Evolutionary conservation across 2,113 vertebrate genomes (phyloP), one percentile per base, ranked within the genome.

Genomic region (Sebastes schlegelii): DNA sequence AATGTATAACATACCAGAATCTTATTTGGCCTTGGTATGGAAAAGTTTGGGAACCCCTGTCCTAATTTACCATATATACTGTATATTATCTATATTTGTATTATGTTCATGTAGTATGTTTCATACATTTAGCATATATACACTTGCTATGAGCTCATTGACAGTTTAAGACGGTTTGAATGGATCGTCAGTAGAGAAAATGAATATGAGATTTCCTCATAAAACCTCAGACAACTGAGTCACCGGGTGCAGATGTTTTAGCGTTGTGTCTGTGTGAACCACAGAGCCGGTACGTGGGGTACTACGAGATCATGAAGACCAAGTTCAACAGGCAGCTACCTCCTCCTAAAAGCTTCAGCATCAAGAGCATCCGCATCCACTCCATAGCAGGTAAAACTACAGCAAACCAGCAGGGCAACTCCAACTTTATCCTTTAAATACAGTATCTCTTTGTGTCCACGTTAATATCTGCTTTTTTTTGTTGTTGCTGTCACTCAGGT

Each of bases 241-340:
- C 7, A 51, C 2, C 17, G 10, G 5, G 8, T 48, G 9, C 45
- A 43, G 12, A 52, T 51, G 21, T 43, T 46, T 8, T 45, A 48
- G 34, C 3, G 43, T 4, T 75, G 17, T 67, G 34, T 73, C 2
- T 86, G 58, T 83, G 46, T 87, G 62, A 12, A 8, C 49, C 68
- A 23, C 93, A 99, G 98, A 97, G 94, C 90, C 96, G 98, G 62
- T 99, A 99, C 16, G 98, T 99, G 79, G 95, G 94, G 6, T 99
- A 99, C 94, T 99, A 99, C 84, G 97, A 97, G 86, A 90, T 96
- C 71, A 91, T 99, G 96, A 99, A 97, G 93, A 96, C 89, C 48
- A 94, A 92, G 77, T 97, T 97, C 91, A 90, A 95, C 74, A 92
- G 95, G 86, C 94, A 92, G 80, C 91, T 98, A n/a, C 97, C 98